A percentile compares a stretch with the other conserved stretches of the same genome.
Conservation (phyloP, 2,113 vertebrate genomes). For the Forbesichthys papilliferus region DNA sequence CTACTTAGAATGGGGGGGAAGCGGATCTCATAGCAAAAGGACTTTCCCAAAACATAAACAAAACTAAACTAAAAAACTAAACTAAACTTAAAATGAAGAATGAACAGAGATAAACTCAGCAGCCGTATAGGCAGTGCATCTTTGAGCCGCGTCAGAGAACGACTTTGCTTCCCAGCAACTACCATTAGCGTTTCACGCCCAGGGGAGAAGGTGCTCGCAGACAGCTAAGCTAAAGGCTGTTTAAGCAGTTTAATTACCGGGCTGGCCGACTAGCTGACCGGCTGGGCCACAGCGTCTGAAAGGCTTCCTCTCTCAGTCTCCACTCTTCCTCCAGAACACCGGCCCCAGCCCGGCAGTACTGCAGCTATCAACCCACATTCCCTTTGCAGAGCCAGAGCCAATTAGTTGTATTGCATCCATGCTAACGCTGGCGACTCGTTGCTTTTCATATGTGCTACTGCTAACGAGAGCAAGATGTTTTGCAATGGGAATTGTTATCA, state of each 20-base stretch:
- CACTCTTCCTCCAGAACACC: slow-evolving; percentile 26
- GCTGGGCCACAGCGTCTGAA: slow-evolving; percentile 44
- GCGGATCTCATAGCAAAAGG: slow-evolving; percentile 29
- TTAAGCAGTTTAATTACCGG: slow-evolving; percentile 62
- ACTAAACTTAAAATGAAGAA: slow-evolving; percentile 64
- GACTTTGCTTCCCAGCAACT: slow-evolving; percentile 38
- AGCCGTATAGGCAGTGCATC: slow-evolving; percentile 45
- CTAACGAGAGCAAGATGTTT: slow-evolving; percentile 63
- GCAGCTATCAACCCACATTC: slow-evolving; percentile 62
- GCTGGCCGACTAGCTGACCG: slow-evolving; percentile 42
- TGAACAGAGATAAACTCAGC: slow-evolving; percentile 58
- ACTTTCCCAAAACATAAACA: slow-evolving; percentile 52
- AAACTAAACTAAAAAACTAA: slow-evolving; percentile 14
- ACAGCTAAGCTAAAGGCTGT: slow-evolving; percentile 33
- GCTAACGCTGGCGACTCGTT: slow-evolving; percentile 53
- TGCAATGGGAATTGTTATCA: slow-evolving; percentile 43
- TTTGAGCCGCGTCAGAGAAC: slow-evolving; percentile 43
- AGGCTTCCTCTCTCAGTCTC: slow-evolving; percentile 51
- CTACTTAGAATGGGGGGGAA: slow-evolving; percentile 62
- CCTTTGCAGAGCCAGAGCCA: slow-evolving; percentile 58
- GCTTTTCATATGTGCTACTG: slow-evolving; percentile 49
- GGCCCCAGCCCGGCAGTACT: slow-evolving; percentile 35
- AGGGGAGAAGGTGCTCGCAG: slow-evolving; percentile 31
- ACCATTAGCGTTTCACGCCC: slow-evolving; percentile 46
- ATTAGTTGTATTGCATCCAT: slow-evolving; percentile 55